These are phyloP conservation scores for Cepaea hortensis DNA, from an alignment of 2,888 invertebrate species.

Conservation along the genomic window DNA sequence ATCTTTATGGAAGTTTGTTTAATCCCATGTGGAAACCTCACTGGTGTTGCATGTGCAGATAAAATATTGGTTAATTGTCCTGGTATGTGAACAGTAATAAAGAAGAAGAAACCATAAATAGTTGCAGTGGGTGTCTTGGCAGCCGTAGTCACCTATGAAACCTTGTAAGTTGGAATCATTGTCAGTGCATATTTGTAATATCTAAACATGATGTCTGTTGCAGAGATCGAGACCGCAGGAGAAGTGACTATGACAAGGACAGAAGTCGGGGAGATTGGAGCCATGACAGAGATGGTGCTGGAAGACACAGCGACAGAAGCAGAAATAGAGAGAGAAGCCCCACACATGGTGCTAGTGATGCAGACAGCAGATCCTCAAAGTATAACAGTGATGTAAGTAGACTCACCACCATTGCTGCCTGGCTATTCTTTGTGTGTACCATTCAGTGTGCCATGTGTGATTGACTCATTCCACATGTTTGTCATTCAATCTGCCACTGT, in stretches of 20 bases:
- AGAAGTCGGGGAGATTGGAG: conserved; percentile 43
- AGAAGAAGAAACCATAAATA: no score
- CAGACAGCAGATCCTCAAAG: conserved; percentile 21
- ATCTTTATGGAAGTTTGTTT: no score
- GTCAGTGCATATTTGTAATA: background rate
- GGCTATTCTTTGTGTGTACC: no score
- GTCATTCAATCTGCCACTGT: no score
- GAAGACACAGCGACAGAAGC: conserved; percentile 45
- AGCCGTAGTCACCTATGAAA: background rate
- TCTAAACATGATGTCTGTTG: background rate
- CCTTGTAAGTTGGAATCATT: background rate
- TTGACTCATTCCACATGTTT: background rate
- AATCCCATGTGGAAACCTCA: no score
- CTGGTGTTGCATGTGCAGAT: no score
- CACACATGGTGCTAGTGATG: conserved; percentile 18
- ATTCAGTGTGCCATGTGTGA: no score
- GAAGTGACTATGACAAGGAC: conserved; percentile 38
- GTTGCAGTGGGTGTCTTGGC: no score
- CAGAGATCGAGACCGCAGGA: conserved; percentile 44
- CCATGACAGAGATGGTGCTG: conserved; percentile 41
- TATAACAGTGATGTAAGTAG: conserved; percentile 42
- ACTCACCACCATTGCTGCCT: background rate
- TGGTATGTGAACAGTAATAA: no score
- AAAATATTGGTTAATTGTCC: no score
- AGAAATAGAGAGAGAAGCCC: conserved; percentile 48